Evolutionary conservation across 1,140 invertebrate genomes (phyloP).

Genomic region (Apis cerana): DNA sequence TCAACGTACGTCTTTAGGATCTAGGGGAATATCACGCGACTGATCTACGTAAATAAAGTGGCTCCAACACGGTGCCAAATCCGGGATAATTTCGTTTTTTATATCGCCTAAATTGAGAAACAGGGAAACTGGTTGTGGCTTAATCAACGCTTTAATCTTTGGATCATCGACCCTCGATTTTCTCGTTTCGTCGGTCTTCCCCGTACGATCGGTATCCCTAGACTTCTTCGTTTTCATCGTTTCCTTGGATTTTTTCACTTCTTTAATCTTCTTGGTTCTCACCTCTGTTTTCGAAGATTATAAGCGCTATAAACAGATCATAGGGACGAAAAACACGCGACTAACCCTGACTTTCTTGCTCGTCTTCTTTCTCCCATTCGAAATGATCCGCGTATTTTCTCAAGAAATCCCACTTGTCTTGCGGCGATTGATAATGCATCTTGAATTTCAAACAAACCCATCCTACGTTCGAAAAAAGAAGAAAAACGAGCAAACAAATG

Average conservation of each 20-base stretch:
- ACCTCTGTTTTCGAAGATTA: conserved; percentile 2
- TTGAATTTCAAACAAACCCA: conserved; percentile 60
- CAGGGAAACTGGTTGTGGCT: conserved; percentile 45
- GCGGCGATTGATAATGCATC: conserved; percentile 47
- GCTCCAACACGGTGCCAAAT: conserved; percentile 65
- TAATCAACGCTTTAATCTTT: background rate
- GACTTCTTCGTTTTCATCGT: conserved; percentile 6
- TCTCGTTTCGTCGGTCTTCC: background rate
- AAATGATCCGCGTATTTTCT: conserved; percentile 61
- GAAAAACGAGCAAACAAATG: background rate
- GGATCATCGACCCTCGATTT: background rate
- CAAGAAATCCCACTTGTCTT: conserved; percentile 65
- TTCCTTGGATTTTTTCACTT: background rate
- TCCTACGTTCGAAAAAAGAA: conserved; percentile 43
- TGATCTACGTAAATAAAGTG: conserved; percentile 69
- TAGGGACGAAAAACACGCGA: background rate
- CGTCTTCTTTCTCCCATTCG: conserved; percentile 42
- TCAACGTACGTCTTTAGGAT: conserved; percentile 61
- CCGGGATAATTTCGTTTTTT: conserved; percentile 47
- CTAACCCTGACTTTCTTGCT: background rate
- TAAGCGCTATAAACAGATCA: background rate
- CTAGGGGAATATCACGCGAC: conserved; percentile 71
- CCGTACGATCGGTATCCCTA: background rate
- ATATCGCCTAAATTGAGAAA: conserved; percentile 54
- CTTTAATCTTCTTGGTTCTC: background rate